A percentile compares a stretch with the other conserved stretches of the same genome.
Conservation (phyloP, 2,888 invertebrate species). For the Sclerodermus sp. region DNA sequence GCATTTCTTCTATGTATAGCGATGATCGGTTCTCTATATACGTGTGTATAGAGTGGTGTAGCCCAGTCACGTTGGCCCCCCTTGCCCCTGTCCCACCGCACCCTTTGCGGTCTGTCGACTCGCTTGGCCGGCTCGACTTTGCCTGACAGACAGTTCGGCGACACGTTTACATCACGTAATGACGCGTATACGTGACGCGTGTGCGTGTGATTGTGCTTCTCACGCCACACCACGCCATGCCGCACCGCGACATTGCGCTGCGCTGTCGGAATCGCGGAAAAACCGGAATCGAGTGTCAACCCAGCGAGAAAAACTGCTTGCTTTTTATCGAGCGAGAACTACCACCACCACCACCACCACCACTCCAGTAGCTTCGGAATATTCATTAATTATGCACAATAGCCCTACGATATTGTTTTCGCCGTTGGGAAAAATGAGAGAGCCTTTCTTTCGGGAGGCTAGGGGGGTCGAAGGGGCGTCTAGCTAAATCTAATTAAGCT, state of each 20-base stretch:
- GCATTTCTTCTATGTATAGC: conserved; percentile 28
- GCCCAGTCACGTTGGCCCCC: conserved; percentile 14
- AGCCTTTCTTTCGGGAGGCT: too few relatives aligned
- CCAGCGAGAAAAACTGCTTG: too few relatives aligned
- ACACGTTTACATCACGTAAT: conserved; percentile 19
- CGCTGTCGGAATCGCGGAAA: background rate
- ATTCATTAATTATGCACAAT: too few relatives aligned
- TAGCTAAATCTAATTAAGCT: too few relatives aligned
- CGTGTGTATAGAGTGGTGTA: conserved; percentile 12
- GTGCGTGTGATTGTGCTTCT: conserved; percentile 1
- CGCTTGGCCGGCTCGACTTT: conserved; percentile 8
- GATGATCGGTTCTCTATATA: conserved; percentile 24
- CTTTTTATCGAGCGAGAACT: too few relatives aligned
- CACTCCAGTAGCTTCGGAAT: too few relatives aligned
- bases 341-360: too few relatives aligned
- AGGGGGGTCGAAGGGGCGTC: too few relatives aligned
- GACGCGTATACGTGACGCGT: conserved; percentile 16
- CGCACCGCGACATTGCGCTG: background rate
- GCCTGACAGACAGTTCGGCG: conserved; percentile 23
- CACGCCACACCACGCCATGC: background rate
- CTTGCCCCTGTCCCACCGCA: background rate
- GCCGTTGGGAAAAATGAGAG: too few relatives aligned
- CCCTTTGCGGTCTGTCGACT: conserved; percentile 2
- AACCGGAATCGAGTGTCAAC: too few relatives aligned
- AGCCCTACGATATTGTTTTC: too few relatives aligned